Base-by-base conservation (phyloP, 2,888 invertebrate species). In the Timema cristinae region DNA sequence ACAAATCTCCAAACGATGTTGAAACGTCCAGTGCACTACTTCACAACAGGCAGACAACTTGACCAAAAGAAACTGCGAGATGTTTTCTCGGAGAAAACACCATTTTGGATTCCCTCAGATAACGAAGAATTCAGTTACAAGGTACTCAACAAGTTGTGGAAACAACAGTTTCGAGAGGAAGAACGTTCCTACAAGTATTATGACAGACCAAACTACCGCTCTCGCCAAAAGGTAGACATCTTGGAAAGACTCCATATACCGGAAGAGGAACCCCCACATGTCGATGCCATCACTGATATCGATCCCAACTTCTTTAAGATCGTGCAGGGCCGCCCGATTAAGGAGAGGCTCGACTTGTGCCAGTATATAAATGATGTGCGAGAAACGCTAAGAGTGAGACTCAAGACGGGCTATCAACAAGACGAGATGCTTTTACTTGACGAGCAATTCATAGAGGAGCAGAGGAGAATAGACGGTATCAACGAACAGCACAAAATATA, bases 301-400 rank as follows among this genome's bases (percentile, higher is more conserved):
- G 89, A 90, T 79, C 87, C 89, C 0, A 85, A 87, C 75, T 90
- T 89, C 79, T 90, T 88, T 78, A 85, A 85, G 1, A 85, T 87
- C 54, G 84, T 89, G 52, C 86, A 86, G 79, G 89, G 89, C 8
- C 84, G 89, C 51, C 86, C 88, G 0, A 83, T 88, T 49, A 83
- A 85, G 68, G 85, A 86, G 76, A 86, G 84, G 75, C 86, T 89
- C 75, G 87, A 87, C 73, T 83, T 86, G 68, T 83, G 85, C 75
- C 83, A 86, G 9, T 90, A 90, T 78, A 79, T 89, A 6, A 82
- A 83, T 51, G 85, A 87, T 72, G 84, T 85, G 71, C 82, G 86
- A 50, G 77, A 79, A n/a, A 85, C 85, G 75, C 82, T 86, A 10
- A 84, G 84, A 81, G 82, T 82, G 73, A 82, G 84, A 6, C 82